Evolutionary conservation across 2,113 vertebrate genomes (phyloP), one percentile per base, ranked within the genome.

Genomic region (Microtus ochrogaster): DNA sequence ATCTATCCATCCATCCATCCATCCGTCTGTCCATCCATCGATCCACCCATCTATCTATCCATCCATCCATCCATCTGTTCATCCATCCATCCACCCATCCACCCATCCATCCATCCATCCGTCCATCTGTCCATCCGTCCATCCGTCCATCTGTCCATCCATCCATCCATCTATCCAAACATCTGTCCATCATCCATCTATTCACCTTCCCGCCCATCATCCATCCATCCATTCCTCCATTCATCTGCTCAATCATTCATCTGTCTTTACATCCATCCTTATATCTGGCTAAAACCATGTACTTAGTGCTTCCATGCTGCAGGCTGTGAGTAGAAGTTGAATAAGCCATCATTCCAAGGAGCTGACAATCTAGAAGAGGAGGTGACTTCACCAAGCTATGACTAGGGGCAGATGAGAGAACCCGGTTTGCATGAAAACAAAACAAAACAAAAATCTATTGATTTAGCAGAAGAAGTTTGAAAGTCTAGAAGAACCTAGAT

Each of bases 101-200:
- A 5, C 5, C 44, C 5, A 5, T 5, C 44, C 44, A 5, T 44
- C 44, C 5, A 5, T 44, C 44, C 5, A 5, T 44, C 44, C 44
- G 3, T 44, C 44, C 44, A 5, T 44, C 5, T 5, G 3, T 44
- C 44, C 44, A 5, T 44, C 44, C 44, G 5, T 44, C 44, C 0
- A 5, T 44, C 44, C 5, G 5, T 44, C 44, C 5, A 5, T 5
- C 44, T 5, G 5, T 30, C 13, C 7, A 7, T 5, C 44, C 28
- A 22, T 58, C 17, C 9, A 52, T 36, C 14, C 28, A n/a, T 11
- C 5, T 3, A 13, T 36, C 8, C 9, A 44, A 44, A 44, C 44
- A 44, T 44, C 44, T 44, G 44, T 44, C 44, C 44, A 44, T 44
- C 28, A 52, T 10, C 44, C 6, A 33, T 52, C 44, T 44, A 44